Conservation (phyloP, 1,140 invertebrate genomes). For the Cotesia typhae region DNA sequence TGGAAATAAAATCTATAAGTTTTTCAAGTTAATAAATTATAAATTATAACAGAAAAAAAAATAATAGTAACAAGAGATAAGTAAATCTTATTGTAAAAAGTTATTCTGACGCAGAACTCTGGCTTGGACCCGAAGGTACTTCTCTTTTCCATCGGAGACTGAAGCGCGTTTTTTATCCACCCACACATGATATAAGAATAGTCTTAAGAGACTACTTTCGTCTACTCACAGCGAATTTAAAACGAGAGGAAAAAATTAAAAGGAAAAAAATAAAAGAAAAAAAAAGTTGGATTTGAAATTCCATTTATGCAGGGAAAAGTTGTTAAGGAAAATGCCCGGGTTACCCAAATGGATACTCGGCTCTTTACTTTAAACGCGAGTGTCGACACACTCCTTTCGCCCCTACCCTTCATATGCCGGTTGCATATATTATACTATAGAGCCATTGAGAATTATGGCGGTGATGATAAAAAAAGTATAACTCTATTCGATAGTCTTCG, state of each 20-base stretch:
- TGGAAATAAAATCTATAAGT: no score
- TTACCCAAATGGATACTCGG: constrained; percentile 13
- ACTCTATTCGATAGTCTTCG: constrained; percentile 12
- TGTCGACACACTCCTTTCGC: background rate
- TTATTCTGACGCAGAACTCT: background rate
- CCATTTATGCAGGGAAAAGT: constrained; percentile 16
- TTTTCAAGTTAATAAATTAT: no score
- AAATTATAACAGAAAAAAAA: no score
- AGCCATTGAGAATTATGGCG: constrained; percentile 5
- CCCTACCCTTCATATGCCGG: no score
- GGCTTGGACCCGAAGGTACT: constrained; percentile 5
- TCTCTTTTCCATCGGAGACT: background rate
- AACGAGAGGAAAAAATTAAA: constrained; percentile 2
- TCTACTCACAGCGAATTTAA: constrained; percentile 18
- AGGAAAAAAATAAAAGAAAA: background rate
- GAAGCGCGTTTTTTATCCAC: constrained; percentile 12
- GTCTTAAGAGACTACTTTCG: constrained; percentile 16
- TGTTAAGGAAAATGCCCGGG: constrained; percentile 10
- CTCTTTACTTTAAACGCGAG: background rate
- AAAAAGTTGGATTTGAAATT: background rate
- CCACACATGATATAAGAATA: constrained; percentile 20
- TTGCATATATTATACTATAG: no score
- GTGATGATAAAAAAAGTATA: background rate
- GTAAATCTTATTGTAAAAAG: constrained; percentile 11
- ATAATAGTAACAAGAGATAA: no score